Evolutionary conservation across 2,113 vertebrate genomes (phyloP).

Genomic region (Hyperoodon ampullatus): DNA sequence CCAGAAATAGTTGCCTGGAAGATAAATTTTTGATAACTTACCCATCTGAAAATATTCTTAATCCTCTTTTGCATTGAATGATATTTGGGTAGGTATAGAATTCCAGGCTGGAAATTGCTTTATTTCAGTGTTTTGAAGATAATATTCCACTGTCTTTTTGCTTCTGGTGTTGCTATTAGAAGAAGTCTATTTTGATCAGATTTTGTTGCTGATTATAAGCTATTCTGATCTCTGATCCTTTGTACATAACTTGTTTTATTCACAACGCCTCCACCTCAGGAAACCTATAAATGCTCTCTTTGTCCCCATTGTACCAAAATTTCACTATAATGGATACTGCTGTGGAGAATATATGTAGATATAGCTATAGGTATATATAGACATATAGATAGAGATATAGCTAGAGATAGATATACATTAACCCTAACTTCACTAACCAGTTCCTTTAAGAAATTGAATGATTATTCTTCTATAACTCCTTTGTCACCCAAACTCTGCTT

Average conservation of each 20-base stretch:
- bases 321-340: background rate
- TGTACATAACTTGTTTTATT: background rate
- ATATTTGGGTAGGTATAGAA: background rate
- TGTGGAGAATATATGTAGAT: background rate
- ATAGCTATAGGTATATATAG: too few relatives aligned
- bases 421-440: background rate
- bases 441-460: background rate
- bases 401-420: background rate
- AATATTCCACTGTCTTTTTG: background rate
- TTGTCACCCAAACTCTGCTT: background rate
- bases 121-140: background rate
- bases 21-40: background rate
- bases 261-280: too few relatives aligned
- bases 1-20: background rate
- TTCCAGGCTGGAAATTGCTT: background rate
- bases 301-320: background rate
- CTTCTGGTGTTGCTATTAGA: background rate
- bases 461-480: background rate
- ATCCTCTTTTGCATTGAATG: background rate
- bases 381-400: too few relatives aligned
- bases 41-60: background rate
- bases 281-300: background rate
- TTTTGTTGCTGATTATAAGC: background rate
- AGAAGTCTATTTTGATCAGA: background rate
- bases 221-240: background rate